Base-by-base conservation (phyloP, 1,140 invertebrate genomes). In the Saxidomus purpurata region DNA sequence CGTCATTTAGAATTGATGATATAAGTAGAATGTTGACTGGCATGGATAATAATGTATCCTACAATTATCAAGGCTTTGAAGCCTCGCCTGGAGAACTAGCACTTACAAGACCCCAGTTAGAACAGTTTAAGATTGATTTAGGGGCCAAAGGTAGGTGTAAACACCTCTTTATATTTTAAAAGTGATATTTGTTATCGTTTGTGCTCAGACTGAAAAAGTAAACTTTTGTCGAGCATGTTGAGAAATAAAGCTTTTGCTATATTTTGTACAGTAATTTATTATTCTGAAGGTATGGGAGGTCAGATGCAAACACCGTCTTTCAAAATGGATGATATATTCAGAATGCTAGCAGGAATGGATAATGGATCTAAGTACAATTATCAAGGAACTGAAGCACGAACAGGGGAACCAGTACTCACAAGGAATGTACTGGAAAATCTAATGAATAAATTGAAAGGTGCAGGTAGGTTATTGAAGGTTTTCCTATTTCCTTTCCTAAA, bases 1-100 rank as follows among this genome's bases (percentile, higher is more conserved):
- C 13, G 13, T 13, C 9, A 2, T 49, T 49, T 28, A 76, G 3
- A 25, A 19, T 76, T n/a, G 34, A 47, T n/a, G 71, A 76, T 36
- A 76, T 76, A 1, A 49, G 8, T 25, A n/a, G 71, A 76, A 76
- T 76, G 71, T 17, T 76, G 6, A 17, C n/a, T 49, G 40, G 71
- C 47, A 76, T 76, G 43, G 25, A 47, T 13, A 47, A 49, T 6
- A 22, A 36, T 22, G 40, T 74, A 8, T 8, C n/a, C 2, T 74
- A 74, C 69, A 74, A 74, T 43, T 74, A 67, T 74, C 19, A 43
- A 13, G 69, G 69, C 2, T 2, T 40, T 34, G n/a, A 40, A 15
- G 69, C 69, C 8, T 3, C 2, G 38, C 36, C 69, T 40, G 69
- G 69, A 19, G 55, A n/a, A 61, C 55, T 22, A 61, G 19, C 25